Evolutionary conservation across 2,113 vertebrate species (phyloP), one percentile per base, ranked within the genome.

Genomic region (Ancistrus triradiatus): DNA sequence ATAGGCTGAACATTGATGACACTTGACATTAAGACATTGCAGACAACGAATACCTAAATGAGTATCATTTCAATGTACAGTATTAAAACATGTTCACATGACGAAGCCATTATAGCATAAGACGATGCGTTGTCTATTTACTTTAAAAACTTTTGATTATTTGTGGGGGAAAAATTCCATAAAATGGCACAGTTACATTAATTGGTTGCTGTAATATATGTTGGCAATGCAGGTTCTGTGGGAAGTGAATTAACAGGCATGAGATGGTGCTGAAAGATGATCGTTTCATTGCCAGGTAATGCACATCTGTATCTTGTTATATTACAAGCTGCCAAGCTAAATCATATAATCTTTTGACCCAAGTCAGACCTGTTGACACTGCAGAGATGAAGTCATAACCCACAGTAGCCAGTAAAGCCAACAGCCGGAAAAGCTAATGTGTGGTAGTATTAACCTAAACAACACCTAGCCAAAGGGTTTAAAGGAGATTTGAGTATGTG

Each of bases 271-370:
- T 55, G 73, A 73, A 35, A 68, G 50, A 52, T 22, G 38, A 40
- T 37, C 11, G 2, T 46, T 57, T 18, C 3, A 14, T 17, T 19
- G 15, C 21, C 63, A 48, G 62, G 66, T 44, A 63, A 61, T 43
- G 47, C 53, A 67, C 66, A 72, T 78, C 62, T 63, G 53, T 40
- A 33, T n/a, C 49, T 53, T 21, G 44, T 42, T 27, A 60, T 62
- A 70, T 60, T 58, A 58, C 8, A 17, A 35, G 35, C 15, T 46
- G 22, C 18, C 42, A 53, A 60, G 38, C 10, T 19, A 50, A 50
- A 44, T 57, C 35, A 15, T 51, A n/a, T 46, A 10, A 33, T 38
- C 9, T 46, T 17, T 59, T 46, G 44, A 63, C 75, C 62, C 51
- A 22, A 61, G 35, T 69, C 66, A 63, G 52, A 40, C 33, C 9